These are phyloP conservation scores for Megalops cyprinoides DNA, from an alignment of 2,797 vertebrate genomes.

Conservation along the genomic window DNA sequence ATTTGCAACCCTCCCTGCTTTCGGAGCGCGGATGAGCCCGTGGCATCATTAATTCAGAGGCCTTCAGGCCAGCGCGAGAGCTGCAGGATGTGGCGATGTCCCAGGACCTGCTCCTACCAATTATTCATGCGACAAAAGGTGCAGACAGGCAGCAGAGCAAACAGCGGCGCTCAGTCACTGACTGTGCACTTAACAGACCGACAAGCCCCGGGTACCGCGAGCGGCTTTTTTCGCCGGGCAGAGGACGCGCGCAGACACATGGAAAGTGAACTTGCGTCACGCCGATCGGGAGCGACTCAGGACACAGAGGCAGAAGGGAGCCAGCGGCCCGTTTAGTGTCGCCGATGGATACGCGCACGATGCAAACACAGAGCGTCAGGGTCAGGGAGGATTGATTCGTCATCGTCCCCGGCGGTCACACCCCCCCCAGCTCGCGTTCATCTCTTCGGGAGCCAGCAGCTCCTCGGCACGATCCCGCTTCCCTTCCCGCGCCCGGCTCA, in stretches of 20 bases:
- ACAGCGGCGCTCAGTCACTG: background rate
- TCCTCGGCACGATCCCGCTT: slow-evolving; percentile 25
- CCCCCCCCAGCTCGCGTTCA: slow-evolving; percentile 46
- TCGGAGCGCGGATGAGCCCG: background rate
- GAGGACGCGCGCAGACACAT: background rate
- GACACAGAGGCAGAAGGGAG: no score
- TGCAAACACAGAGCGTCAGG: no score
- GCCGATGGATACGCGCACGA: no score
- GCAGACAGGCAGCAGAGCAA: background rate
- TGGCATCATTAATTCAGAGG: slow-evolving; percentile 39
- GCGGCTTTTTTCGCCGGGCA: background rate
- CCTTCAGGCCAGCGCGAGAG: slow-evolving; percentile 26
- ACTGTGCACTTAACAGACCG: background rate
- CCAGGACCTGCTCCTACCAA: slow-evolving; percentile 37
- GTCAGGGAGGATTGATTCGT: slow-evolving; percentile 57
- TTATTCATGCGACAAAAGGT: slow-evolving; percentile 32
- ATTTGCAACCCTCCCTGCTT: background rate
- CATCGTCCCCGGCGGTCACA: slow-evolving; percentile 48
- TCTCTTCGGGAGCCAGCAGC: slow-evolving; percentile 43
- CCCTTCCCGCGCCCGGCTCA: background rate
- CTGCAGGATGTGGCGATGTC: slow-evolving; percentile 10
- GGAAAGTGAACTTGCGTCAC: no score
- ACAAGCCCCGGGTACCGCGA: background rate
- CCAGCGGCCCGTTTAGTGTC: no score
- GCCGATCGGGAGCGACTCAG: no score